Conservation (phyloP, 2,888 invertebrate genomes). For the Dynastes maya region DNA sequence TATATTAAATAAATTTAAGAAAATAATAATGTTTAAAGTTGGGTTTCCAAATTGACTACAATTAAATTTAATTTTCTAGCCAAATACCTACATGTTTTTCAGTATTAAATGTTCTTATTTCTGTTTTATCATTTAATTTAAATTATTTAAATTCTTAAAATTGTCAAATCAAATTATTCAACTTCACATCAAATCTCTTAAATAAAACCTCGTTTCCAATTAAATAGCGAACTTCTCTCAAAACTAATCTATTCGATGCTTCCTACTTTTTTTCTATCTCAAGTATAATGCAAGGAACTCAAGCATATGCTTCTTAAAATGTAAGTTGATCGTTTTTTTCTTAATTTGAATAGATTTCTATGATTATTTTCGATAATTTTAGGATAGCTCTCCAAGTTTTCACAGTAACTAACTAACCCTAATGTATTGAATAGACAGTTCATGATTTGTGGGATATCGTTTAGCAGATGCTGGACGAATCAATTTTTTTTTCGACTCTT, state of each 20-base stretch:
- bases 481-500: neutral
- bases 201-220: too few species aligned
- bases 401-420: neutral
- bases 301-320: slow-evolving; percentile 1
- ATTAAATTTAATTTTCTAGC: too few species aligned
- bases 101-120: too few species aligned
- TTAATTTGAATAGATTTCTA: neutral
- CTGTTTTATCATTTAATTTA: neutral
- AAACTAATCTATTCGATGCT: slow-evolving; percentile 31
- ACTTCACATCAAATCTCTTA: neutral
- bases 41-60: too few species aligned
- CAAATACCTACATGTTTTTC: too few species aligned
- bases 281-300: neutral
- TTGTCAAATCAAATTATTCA: neutral
- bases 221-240: slow-evolving; percentile 10
- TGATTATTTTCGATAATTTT: neutral
- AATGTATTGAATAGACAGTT: slow-evolving; percentile 8
- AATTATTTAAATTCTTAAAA: neutral
- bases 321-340: neutral
- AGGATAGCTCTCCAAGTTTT: neutral
- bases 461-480: neutral
- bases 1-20: too few species aligned
- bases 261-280: slow-evolving; percentile 22
- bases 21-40: too few species aligned
- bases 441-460: neutral